phyloP scores from a whole-genome alignment of 2,113 vertebrate genomes.

The Boleophthalmus pectinirostris region DNA sequence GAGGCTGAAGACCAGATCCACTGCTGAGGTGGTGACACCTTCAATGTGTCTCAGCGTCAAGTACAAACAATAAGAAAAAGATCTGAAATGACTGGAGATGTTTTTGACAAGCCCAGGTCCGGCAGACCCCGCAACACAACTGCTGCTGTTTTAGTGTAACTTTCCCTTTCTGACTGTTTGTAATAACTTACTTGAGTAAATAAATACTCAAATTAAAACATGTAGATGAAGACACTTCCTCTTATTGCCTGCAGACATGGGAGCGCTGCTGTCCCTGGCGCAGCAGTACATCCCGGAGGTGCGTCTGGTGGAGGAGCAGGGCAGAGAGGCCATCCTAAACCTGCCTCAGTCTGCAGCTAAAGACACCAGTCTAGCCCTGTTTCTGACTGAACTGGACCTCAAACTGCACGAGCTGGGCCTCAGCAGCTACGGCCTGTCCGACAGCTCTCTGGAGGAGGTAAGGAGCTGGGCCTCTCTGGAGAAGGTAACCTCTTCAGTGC shows the following conservation, averaged over 20 bases:
- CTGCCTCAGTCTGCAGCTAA: conserved; percentile 81
- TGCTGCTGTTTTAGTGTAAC: no score
- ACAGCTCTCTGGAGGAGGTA: conserved; percentile 91
- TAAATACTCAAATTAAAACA: no score
- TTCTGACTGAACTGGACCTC: conserved; percentile 81
- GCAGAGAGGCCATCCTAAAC: conserved; percentile 79
- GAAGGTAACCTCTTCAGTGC: no score
- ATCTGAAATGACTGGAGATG: no score
- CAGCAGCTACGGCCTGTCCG: conserved; percentile 84
- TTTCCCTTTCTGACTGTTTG: no score
- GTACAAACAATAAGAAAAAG: no score
- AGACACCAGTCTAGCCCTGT: conserved; percentile 76
- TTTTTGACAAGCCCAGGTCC: no score
- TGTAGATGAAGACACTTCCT: neutral
- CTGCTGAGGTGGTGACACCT: no score
- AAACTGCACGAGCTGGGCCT: conserved; percentile 78
- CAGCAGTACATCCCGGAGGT: conserved; percentile 75
- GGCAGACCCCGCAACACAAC: no score
- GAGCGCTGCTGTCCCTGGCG: conserved; percentile 73
- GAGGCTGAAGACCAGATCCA: no score
- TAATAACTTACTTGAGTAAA: no score
- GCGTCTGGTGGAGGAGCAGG: conserved; percentile 80
- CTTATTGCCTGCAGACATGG: conserved; percentile 62
- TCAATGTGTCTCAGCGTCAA: no score
- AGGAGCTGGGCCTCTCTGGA: neutral